phyloP scores from a whole-genome alignment of 1,140 invertebrate species.

The Euura saliciscinereae region DNA sequence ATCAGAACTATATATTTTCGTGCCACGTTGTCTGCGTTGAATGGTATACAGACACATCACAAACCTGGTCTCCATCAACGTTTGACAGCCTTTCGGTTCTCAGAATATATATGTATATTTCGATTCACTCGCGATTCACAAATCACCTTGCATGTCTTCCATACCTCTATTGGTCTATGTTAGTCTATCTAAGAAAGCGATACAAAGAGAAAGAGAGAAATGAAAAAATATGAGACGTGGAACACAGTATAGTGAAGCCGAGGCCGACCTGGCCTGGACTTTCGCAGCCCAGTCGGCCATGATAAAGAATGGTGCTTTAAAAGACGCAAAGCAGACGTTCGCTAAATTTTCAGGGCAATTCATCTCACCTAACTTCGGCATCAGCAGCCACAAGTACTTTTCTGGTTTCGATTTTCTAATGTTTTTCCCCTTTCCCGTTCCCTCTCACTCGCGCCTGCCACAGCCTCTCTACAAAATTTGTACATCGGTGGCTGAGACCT shows the following conservation, averaged over 20 bases:
- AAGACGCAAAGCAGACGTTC: background rate
- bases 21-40: no score
- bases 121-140: no score
- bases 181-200: background rate
- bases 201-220: background rate
- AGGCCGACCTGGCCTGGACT: background rate
- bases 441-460: background rate
- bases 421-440: background rate
- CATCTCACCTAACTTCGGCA: background rate
- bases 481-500: no score
- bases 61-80: no score
- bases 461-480: no score
- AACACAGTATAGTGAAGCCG: background rate
- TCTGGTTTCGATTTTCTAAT: background rate
- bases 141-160: background rate
- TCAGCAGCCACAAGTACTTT: background rate
- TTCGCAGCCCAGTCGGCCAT: background rate
- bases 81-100: no score
- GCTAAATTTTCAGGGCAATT: background rate
- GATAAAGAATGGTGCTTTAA: constrained; percentile 5
- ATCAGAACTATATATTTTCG: no score
- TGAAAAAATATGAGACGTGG: background rate
- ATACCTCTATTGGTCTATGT: background rate
- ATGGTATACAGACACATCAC: no score
- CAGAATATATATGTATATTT: no score